Evolutionary conservation across 2,113 vertebrate species (phyloP).

Genomic region (Pseudorectes ferrugineus): DNA sequence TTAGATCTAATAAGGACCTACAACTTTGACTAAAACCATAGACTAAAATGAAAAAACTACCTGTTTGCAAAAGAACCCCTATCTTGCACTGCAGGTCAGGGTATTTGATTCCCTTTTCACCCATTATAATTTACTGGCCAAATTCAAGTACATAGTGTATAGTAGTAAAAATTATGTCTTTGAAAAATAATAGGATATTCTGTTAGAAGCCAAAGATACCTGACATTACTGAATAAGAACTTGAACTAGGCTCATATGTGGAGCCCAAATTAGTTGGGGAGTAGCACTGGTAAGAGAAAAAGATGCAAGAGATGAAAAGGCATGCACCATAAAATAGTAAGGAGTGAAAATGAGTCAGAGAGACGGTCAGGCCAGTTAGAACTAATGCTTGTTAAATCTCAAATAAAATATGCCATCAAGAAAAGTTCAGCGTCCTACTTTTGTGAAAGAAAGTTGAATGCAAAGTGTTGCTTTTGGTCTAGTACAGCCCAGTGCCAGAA

Average conservation of each 20-base stretch:
- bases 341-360: constrained; percentile 1
- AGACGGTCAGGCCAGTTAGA: neutral
- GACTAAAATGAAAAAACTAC: neutral
- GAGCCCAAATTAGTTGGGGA: neutral
- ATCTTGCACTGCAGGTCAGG: neutral
- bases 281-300: neutral
- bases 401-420: constrained; percentile 32
- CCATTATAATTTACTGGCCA: neutral
- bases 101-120: neutral
- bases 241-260: neutral
- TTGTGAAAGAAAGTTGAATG: constrained; percentile 10
- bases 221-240: neutral
- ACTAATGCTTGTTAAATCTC: constrained; percentile 1
- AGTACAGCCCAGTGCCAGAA: neutral
- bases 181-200: neutral
- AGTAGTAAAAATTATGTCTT: neutral
- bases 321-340: neutral
- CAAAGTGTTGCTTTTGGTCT: constrained; percentile 32
- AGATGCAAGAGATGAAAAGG: neutral
- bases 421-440: constrained; percentile 47
- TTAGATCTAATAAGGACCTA: neutral
- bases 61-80: neutral
- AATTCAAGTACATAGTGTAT: neutral
- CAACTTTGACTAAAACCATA: neutral
- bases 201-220: neutral